Conservation (phyloP, 1,140 invertebrate genomes). For the Heliothis subflexa region DNA sequence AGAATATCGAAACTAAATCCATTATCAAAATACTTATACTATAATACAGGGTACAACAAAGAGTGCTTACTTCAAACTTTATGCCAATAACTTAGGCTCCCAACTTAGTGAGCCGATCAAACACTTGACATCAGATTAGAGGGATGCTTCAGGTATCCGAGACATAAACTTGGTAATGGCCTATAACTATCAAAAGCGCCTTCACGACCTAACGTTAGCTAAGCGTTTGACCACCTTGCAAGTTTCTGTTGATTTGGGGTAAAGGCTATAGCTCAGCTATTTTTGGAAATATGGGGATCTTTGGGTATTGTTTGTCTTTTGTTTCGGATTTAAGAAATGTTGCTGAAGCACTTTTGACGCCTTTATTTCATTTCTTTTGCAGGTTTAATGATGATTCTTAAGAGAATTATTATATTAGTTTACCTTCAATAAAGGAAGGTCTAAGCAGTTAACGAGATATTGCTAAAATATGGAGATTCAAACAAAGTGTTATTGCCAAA, state of each 20-base stretch:
- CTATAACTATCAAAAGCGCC: constrained; percentile 27
- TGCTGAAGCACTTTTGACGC: neutral
- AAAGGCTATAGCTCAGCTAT: neutral
- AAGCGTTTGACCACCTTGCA: constrained; percentile 1
- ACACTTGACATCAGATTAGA: constrained; percentile 33
- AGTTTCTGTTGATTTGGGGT: constrained; percentile 20
- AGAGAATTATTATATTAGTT: no score
- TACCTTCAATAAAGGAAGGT: no score
- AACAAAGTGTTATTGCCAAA: neutral
- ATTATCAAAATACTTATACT: neutral
- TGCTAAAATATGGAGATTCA: no score
- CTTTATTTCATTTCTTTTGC: no score
- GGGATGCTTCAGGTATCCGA: constrained; percentile 28
- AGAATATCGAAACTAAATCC: neutral
- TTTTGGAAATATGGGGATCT: neutral
- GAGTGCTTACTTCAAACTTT: constrained; percentile 15
- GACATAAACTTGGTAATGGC: constrained; percentile 38
- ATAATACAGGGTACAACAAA: neutral
- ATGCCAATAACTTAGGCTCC: constrained; percentile 9
- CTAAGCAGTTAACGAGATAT: no score
- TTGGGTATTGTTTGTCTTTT: neutral
- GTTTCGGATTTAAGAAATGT: neutral
- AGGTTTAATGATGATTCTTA: no score
- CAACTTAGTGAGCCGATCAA: constrained; percentile 8
- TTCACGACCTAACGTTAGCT: constrained; percentile 20